phyloP scores from a whole-genome alignment of 1,140 invertebrate genomes.

The Drosophila nigromelanica region DNA sequence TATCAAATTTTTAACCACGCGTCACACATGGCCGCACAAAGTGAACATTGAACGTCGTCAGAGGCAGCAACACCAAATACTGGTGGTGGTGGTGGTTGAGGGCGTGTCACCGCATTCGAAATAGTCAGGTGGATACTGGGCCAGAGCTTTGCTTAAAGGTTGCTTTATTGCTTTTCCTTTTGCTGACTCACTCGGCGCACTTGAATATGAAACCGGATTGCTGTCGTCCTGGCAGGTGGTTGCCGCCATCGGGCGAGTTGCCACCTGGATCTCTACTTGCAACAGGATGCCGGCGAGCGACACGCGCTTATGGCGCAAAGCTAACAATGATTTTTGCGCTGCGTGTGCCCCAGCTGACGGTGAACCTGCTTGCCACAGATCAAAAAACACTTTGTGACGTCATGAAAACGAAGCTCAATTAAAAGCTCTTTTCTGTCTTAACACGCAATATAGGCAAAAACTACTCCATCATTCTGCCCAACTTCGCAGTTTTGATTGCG shows the following conservation, averaged over 20 bases:
- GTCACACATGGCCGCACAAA: slow-evolving; percentile 66
- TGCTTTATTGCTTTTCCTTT: neutral
- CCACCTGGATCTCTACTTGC: neutral
- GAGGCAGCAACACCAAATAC: slow-evolving; percentile 5
- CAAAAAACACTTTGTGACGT: neutral
- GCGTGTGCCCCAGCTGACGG: neutral
- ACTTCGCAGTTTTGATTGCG: no score
- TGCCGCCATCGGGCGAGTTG: neutral
- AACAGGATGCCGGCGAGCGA: slow-evolving; percentile 10
- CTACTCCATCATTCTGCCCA: no score
- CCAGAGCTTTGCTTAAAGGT: slow-evolving; percentile 14
- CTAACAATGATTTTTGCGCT: slow-evolving; percentile 28
- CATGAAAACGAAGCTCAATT: neutral
- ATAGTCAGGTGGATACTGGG: slow-evolving; percentile 4
- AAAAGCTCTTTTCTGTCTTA: neutral
- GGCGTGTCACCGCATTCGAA: slow-evolving; percentile 12
- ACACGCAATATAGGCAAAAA: no score
- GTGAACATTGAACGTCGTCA: slow-evolving; percentile 2
- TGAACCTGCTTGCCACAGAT: neutral
- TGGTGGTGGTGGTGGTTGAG: slow-evolving; percentile 1
- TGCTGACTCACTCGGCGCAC: slow-evolving; percentile 11
- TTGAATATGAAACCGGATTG: slow-evolving; percentile 38
- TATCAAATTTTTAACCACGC: slow-evolving; percentile 80
- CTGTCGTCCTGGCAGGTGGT: slow-evolving; percentile 2
- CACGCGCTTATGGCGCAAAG: slow-evolving; percentile 25